A percentile compares a stretch with the other conserved stretches of the same genome.
These are phyloP conservation scores for Prorops nasuta DNA, from an alignment of 1,140 invertebrate genomes.

Conservation along the genomic window DNA sequence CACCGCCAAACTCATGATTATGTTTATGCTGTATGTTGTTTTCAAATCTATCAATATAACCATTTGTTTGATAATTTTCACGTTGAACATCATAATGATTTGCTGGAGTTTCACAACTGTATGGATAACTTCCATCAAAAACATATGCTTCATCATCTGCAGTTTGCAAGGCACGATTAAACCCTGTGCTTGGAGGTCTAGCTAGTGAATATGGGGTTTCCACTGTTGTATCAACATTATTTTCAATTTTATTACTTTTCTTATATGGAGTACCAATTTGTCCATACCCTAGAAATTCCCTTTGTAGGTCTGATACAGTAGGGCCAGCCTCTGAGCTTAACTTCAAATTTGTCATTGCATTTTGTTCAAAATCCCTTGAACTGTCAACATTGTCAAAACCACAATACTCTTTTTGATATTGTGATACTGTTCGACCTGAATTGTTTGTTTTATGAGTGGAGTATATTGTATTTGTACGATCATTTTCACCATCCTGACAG, in stretches of 20 bases:
- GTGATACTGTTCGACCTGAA: slow-evolving; percentile 22
- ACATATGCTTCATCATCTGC: slow-evolving; percentile 28
- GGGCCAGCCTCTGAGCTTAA: slow-evolving; percentile 17
- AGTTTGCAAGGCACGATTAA: slow-evolving; percentile 20
- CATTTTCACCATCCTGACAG: slow-evolving; percentile 31
- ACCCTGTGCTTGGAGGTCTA: slow-evolving; percentile 25
- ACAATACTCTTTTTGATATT: slow-evolving; percentile 31
- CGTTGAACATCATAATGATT: slow-evolving; percentile 40
- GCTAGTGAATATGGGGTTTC: slow-evolving; percentile 38
- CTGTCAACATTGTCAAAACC: slow-evolving; percentile 21
- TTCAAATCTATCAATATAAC: slow-evolving; percentile 37
- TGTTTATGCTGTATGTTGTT: slow-evolving; percentile 31
- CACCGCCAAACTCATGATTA: slow-evolving; percentile 28
- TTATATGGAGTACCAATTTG: slow-evolving; percentile 24
- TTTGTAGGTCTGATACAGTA: slow-evolving; percentile 24
- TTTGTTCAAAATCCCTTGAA: slow-evolving; percentile 22
- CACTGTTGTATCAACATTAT: slow-evolving; percentile 10
- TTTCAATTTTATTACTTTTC: slow-evolving; percentile 23
- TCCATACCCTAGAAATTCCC: slow-evolving; percentile 28
- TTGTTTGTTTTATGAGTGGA: slow-evolving; percentile 13
- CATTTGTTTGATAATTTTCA: slow-evolving; percentile 39
- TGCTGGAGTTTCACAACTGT: slow-evolving; percentile 42
- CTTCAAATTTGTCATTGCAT: slow-evolving; percentile 18
- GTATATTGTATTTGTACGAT: slow-evolving; percentile 21
- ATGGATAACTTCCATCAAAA: slow-evolving; percentile 31